Conservation (phyloP, 37 sponge, comb jelly and placozoan genomes). For the Ianthella basta region DNA sequence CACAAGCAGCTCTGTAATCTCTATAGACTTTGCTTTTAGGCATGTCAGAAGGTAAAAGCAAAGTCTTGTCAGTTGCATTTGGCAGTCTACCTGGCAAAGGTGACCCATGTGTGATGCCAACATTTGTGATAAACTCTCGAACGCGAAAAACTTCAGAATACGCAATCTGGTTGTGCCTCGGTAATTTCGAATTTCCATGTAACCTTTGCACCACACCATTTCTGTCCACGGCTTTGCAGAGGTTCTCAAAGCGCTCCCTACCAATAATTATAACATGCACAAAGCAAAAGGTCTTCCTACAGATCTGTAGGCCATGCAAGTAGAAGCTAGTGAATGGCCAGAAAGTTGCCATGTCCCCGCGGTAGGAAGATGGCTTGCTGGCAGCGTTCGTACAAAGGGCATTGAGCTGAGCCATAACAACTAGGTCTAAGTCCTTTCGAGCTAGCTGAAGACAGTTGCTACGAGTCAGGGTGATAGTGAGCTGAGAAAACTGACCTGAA, state of each 20-base stretch:
- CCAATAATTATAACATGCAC: constrained; percentile 9
- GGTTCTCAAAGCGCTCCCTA: neutral
- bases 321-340: neutral
- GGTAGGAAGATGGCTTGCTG: neutral
- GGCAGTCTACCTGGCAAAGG: too few relatives aligned
- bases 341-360: neutral
- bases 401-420: constrained; percentile 14
- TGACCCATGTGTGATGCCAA: constrained; percentile 5
- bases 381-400: neutral
- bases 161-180: neutral
- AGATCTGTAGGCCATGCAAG: neutral
- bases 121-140: neutral
- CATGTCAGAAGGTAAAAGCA: too few relatives aligned
- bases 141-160: neutral
- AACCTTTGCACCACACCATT: neutral
- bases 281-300: neutral
- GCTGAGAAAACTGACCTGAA: neutral
- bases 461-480: neutral
- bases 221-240: neutral
- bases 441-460: constrained; percentile 11
- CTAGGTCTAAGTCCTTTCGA: neutral
- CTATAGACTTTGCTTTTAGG: too few relatives aligned
- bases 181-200: constrained; percentile 3
- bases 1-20: too few relatives aligned
- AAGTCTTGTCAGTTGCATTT: too few relatives aligned